Base-by-base conservation (phyloP, 2,797 vertebrate species). In the Cephalopachus bancanus region DNA sequence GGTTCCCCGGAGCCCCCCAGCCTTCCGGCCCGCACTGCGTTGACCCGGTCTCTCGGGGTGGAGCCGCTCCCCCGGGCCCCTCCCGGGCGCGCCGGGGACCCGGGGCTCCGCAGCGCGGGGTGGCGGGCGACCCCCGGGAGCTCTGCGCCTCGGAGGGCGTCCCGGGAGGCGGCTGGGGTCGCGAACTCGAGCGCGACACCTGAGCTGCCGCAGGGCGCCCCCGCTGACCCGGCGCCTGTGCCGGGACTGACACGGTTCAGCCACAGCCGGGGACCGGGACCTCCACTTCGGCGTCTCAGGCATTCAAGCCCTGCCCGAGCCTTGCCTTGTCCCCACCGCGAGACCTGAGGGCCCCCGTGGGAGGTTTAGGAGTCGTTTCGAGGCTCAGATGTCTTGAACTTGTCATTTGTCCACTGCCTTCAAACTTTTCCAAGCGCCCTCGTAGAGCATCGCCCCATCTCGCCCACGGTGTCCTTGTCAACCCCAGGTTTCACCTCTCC, bases 81-180 rank as follows among this genome's bases (percentile, higher is more conserved):
- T 26, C n/a, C 51, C 65, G 2, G 69, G 69, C 6, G 10, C 62
- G 4, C 30, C 1, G 49, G 51, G 93, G 15, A 24, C 59, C 26
- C 0, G 14, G 49, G 16, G 3, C 4, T 60, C 12, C 8, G 71
- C 30, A 0, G 51, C 3, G 37, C 7, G 0, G 71, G 53, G 62
- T 24, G 71, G 53, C 22, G 30, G 67, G 65, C 22, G 59, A 33
- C 3, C 24, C 37, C 10, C n/a, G 5, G 2, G 55, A 64, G 20
- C 22, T 24, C 64, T 11, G n/a, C 7, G 16, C 0, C 49, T 10
- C 22, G 9, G 10, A 22, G 20, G 75, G 75, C 24, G 59, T 28
- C 20, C 2, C 19, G n/a, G 26, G 76, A 24, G 10, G 53, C 37
- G n/a, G 80, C 57, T 1, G 0, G 24, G 14, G n/a, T 30, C 51